These are phyloP conservation scores for Marronus borbonicus DNA, from an alignment of 2,888 invertebrate species.

Conservation along the genomic window DNA sequence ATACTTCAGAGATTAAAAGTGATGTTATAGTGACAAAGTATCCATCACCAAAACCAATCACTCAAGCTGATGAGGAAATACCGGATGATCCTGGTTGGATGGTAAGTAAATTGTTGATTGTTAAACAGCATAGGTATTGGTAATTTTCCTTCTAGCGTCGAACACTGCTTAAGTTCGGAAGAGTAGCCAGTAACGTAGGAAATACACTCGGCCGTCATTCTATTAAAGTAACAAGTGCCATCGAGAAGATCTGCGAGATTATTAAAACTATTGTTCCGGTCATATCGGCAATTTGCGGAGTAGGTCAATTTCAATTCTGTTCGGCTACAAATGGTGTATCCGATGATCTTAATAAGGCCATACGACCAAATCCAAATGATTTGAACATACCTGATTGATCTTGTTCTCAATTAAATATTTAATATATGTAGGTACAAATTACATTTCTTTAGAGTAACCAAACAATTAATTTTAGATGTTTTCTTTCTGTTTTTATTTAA, in stretches of 20 bases:
- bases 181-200: slow-evolving; percentile 65
- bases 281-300: slow-evolving; percentile 67
- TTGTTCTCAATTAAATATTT: too few relatives aligned
- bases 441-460: too few relatives aligned
- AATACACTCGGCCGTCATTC: slow-evolving; percentile 66
- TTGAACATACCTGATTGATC: slow-evolving; percentile 48
- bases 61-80: slow-evolving; percentile 45
- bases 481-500: too few relatives aligned
- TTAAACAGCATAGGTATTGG: neutral
- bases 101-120: slow-evolving; percentile 30
- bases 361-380: slow-evolving; percentile 57
- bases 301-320: slow-evolving; percentile 68
- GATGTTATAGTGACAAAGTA: slow-evolving; percentile 65
- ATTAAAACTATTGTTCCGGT: slow-evolving; percentile 68
- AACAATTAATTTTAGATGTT: too few relatives aligned
- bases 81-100: slow-evolving; percentile 43
- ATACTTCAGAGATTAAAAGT: slow-evolving; percentile 57
- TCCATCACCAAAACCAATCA: slow-evolving; percentile 32
- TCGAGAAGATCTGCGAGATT: slow-evolving; percentile 68
- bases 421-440: too few relatives aligned
- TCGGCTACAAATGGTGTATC: slow-evolving; percentile 64
- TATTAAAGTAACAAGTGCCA: slow-evolving; percentile 63
- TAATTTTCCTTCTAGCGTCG: slow-evolving; percentile 60
- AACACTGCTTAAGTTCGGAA: slow-evolving; percentile 64
- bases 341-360: slow-evolving; percentile 59